These are phyloP conservation scores for Pemphigus obesinymphae DNA, from an alignment of 1,140 invertebrate species.

Conservation along the genomic window DNA sequence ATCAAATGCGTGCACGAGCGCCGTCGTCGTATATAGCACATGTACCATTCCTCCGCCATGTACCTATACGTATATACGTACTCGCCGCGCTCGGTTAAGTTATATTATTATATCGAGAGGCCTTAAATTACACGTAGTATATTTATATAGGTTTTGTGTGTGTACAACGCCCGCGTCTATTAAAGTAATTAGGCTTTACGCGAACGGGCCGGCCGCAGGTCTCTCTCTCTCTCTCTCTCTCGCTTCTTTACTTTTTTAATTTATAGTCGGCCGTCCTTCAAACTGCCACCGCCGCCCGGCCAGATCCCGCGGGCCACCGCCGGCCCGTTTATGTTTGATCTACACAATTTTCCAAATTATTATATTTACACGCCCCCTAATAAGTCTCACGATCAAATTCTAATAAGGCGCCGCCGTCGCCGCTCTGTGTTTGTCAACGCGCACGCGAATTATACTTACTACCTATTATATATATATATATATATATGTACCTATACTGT, in stretches of 20 bases:
- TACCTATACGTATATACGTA: too few relatives aligned
- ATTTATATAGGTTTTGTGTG: neutral
- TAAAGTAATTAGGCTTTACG: slow-evolving; percentile 40
- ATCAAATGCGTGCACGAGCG: slow-evolving; percentile 5
- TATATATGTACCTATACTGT: too few relatives aligned
- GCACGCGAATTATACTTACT: too few relatives aligned
- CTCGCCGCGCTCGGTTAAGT: neutral
- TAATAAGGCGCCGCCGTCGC: slow-evolving; percentile 18
- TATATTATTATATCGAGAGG: slow-evolving; percentile 5
- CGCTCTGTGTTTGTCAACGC: slow-evolving; percentile 12
- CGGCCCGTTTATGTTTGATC: slow-evolving; percentile 15
- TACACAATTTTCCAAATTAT: slow-evolving; percentile 29
- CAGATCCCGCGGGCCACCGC: too few relatives aligned
- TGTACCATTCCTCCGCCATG: too few relatives aligned
- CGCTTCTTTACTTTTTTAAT: slow-evolving; percentile 10
- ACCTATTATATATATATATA: too few relatives aligned
- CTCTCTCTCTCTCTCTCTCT: slow-evolving; percentile 8
- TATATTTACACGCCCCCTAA: slow-evolving; percentile 19
- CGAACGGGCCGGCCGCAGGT: neutral
- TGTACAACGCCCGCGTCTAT: slow-evolving; percentile 24
- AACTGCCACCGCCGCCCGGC: neutral
- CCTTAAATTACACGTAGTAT: slow-evolving; percentile 21
- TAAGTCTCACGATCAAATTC: slow-evolving; percentile 15
- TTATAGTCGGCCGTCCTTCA: slow-evolving; percentile 33
- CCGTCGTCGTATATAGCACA: too few relatives aligned